Evolutionary conservation across 2,113 vertebrate species (phyloP), one percentile per base, ranked within the genome.

Genomic region (Aspidoscelis tigris): DNA sequence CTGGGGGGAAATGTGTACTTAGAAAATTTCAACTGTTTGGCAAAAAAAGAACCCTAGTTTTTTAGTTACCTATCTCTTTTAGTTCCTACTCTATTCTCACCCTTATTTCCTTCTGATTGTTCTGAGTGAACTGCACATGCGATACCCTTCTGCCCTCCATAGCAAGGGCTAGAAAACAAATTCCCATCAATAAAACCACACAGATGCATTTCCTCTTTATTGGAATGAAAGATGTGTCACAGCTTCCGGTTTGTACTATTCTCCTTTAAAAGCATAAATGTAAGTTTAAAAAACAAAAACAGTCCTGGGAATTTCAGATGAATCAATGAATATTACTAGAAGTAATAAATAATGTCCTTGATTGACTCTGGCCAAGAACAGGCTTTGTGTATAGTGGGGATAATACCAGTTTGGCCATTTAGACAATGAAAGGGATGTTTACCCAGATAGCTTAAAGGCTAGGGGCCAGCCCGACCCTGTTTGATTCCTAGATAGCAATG

Each of bases 291-390:
- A 86, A 86, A 75, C 87, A 69, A 86, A 87, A 78, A 87, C 86
- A 88, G 90, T 83, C 88, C 92, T 88, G 61, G 81, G 85, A 89
- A 91, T 88, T 55, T 86, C 73, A 90, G 90, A 86, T 87, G 89
- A 89, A 83, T 92, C 55, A 2, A 88, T 84, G 90, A 88, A 86
- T 79, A 73, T 76, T 76, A 55, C 47, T 83, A 44, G 43, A 66
- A 86, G 87, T 88, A 93, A 94, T 94, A 94, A 94, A 94, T 94
- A 93, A 90, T 44, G 47, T 78, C 81, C 80, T 0, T 1, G 72
- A 61, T 7, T 33, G 58, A 74, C 70, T 1, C 39, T 53, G 83
- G 83, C 81, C 74, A 73, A 84, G 86, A 84, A 1, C 0, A 47
- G 75, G 24, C 39, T 80, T 44, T 41, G 9, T 9, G n/a, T 66